Percentiles rank a stretch among this genome's conserved stretches.
phyloP scores from a whole-genome alignment of 2,797 vertebrate genomes.

The Anableps anableps region DNA sequence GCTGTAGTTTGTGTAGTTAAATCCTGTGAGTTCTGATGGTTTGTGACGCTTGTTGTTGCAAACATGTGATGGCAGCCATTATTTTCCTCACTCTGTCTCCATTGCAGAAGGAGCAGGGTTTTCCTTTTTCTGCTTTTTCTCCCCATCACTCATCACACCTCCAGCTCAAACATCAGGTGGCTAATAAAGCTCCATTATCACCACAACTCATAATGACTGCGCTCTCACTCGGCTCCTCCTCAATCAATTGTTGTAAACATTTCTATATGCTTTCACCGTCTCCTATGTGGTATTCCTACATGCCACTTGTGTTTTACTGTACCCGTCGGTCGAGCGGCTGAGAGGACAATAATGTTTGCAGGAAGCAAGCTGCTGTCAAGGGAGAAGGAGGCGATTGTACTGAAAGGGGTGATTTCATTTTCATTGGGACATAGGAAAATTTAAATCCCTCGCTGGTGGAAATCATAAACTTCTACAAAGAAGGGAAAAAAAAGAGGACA shows the following conservation, averaged over 20 bases:
- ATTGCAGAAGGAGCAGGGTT: slow-evolving; percentile 15
- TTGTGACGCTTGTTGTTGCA: slow-evolving; percentile 24
- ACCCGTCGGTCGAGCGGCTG: slow-evolving; percentile 25
- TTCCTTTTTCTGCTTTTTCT: slow-evolving; percentile 10
- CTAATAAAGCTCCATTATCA: slow-evolving; percentile 41
- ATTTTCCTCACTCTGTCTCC: slow-evolving; percentile 2
- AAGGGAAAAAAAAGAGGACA: slow-evolving; percentile 8
- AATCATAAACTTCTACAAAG: slow-evolving; percentile 26
- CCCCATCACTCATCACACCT: background rate
- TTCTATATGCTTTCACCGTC: slow-evolving; percentile 35
- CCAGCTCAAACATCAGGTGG: slow-evolving; percentile 8
- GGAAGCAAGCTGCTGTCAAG: slow-evolving; percentile 34
- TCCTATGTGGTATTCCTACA: slow-evolving; percentile 41
- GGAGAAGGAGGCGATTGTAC: slow-evolving; percentile 16
- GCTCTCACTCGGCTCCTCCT: slow-evolving; percentile 37
- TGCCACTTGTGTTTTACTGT: slow-evolving; percentile 44
- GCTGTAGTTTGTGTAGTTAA: background rate
- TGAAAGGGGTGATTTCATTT: slow-evolving; percentile 67
- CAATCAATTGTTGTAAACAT: slow-evolving; percentile 58
- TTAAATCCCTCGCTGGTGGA: slow-evolving; percentile 55
- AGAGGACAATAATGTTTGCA: slow-evolving; percentile 38
- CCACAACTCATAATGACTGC: slow-evolving; percentile 32
- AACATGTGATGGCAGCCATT: slow-evolving; percentile 41
- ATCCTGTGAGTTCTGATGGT: slow-evolving; percentile 11
- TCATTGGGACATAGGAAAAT: slow-evolving; percentile 54